These are phyloP conservation scores for Diadophis punctatus DNA, from an alignment of 2,113 vertebrate genomes.

Conservation along the genomic window DNA sequence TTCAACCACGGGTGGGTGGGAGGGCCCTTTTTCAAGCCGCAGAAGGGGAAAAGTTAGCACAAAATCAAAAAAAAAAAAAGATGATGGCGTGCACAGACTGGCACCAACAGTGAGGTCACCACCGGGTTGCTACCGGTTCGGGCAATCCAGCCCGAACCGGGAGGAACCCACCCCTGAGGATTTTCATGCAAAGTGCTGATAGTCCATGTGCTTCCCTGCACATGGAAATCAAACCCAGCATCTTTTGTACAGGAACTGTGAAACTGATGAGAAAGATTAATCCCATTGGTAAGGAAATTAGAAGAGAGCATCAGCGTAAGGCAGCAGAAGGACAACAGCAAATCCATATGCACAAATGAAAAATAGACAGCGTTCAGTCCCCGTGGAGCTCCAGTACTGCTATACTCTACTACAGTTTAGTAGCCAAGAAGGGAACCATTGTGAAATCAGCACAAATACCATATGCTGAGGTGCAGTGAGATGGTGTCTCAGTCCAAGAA, in stretches of 20 bases:
- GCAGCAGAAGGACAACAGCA: neutral
- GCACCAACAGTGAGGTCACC: too few relatives aligned
- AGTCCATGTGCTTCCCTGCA: neutral
- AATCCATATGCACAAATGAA: neutral
- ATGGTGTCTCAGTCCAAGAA: neutral
- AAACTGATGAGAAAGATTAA: neutral
- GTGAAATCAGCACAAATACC: neutral
- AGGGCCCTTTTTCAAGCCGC: too few relatives aligned
- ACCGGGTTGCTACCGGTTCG: too few relatives aligned
- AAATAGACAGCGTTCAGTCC: neutral
- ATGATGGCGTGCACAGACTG: too few relatives aligned
- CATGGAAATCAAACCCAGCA: neutral
- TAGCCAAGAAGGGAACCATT: neutral
- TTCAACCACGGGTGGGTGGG: too few relatives aligned
- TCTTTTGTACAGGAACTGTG: neutral
- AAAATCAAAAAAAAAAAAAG: too few relatives aligned
- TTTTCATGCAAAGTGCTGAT: neutral
- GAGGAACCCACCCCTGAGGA: too few relatives aligned
- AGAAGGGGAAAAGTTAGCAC: too few relatives aligned
- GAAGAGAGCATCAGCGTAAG: neutral
- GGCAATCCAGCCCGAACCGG: too few relatives aligned
- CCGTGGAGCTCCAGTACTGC: neutral
- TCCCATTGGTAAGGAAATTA: neutral
- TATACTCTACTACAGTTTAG: neutral
- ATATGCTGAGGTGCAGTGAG: neutral